Evolutionary conservation across 2,888 invertebrate genomes (phyloP).

Genomic region (Microplitis manilae): DNA sequence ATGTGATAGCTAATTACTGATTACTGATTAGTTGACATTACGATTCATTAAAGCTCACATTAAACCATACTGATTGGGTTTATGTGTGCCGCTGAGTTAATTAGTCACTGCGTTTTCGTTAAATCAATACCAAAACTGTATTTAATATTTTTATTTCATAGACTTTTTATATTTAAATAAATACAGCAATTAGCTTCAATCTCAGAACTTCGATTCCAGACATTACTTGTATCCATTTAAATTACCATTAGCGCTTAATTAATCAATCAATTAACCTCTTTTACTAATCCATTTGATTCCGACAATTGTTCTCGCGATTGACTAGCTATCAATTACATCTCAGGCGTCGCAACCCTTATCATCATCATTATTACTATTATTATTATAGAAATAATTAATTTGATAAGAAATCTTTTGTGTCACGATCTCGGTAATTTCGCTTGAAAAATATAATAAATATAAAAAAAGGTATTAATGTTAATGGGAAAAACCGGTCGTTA

Average conservation of each 20-base stretch:
- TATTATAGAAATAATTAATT: too few species aligned
- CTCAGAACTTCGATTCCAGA: too few species aligned
- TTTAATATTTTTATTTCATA: too few species aligned
- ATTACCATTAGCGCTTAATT: not conserved
- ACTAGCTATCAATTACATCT: not conserved
- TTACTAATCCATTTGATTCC: not conserved
- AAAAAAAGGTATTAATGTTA: too few species aligned
- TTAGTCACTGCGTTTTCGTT: too few species aligned
- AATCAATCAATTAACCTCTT: not conserved
- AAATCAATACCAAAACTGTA: too few species aligned
- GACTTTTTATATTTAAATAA: too few species aligned
- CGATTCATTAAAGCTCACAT: not conserved
- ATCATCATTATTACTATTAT: not conserved
- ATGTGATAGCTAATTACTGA: conserved; percentile 54
- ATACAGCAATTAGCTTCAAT: too few species aligned
- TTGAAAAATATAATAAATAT: too few species aligned
- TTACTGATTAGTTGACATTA: conserved; percentile 34
- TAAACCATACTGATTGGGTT: not conserved
- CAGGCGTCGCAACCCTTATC: not conserved
- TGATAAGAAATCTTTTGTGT: too few species aligned
- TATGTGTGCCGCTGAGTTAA: not conserved
- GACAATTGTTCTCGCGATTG: not conserved
- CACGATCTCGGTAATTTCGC: too few species aligned
- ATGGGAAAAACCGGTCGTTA: conserved; percentile 57
- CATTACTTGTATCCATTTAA: too few species aligned